Evolutionary conservation across 2,113 vertebrate genomes (phyloP).

Genomic region (Heloderma charlesbogerti): DNA sequence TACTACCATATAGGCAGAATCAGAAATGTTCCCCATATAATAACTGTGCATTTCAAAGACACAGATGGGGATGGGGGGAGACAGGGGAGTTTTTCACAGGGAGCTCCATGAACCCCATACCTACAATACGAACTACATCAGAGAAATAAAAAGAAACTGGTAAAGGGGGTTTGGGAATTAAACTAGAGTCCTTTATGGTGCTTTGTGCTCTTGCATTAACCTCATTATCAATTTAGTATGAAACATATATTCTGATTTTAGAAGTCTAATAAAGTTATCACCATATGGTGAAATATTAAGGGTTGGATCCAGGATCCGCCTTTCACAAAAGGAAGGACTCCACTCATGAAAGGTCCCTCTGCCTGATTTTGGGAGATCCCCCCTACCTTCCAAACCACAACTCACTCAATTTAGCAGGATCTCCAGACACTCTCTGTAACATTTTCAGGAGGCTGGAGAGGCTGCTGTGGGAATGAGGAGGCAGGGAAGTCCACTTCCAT

Average conservation of each 20-base stretch:
- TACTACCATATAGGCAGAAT: neutral
- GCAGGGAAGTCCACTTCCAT: no score
- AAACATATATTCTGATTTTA: neutral
- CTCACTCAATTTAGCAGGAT: no score
- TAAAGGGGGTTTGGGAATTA: neutral
- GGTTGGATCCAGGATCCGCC: no score
- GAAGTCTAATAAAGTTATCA: neutral
- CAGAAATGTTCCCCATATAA: neutral
- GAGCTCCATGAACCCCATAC: neutral
- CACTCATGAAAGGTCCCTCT: no score
- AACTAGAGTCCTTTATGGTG: neutral
- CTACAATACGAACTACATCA: neutral
- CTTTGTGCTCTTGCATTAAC: neutral
- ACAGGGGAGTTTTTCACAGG: neutral
- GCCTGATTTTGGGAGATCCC: no score
- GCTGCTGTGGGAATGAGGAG: no score
- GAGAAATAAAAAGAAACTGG: neutral
- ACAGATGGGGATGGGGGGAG: neutral
- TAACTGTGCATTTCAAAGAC: neutral
- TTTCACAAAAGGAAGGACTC: no score
- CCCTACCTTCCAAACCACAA: no score
- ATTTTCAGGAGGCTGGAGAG: no score
- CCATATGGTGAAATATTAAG: neutral
- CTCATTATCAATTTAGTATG: neutral
- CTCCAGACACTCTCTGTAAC: no score